Conservation (phyloP, 23 tunicate species). For the Corella eumyota region DNA sequence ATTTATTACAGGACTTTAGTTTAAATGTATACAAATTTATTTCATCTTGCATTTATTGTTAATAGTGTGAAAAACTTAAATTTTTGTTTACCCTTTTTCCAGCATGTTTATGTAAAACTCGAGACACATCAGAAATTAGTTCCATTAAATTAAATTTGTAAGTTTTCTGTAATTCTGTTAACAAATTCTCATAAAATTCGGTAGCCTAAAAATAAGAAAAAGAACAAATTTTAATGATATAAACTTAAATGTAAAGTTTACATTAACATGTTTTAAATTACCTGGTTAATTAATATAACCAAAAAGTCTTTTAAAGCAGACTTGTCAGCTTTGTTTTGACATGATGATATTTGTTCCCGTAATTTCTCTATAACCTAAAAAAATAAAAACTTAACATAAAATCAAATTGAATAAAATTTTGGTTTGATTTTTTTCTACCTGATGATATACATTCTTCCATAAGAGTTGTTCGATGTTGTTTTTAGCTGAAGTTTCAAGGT, state of each 20-base stretch:
- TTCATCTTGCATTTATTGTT: too few species aligned
- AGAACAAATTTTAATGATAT: too few species aligned
- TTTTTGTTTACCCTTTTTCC: slow-evolving; percentile 34
- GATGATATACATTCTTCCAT: slow-evolving; percentile 75
- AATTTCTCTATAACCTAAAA: slow-evolving; percentile 37
- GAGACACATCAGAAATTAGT: slow-evolving; percentile 6
- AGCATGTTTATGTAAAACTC: slow-evolving; percentile 11
- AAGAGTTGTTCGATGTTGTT: slow-evolving; percentile 60
- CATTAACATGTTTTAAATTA: too few species aligned
- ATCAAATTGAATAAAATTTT: neutral
- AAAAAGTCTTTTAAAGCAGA: slow-evolving; percentile 26
- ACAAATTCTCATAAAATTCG: slow-evolving; percentile 54
- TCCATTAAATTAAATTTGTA: slow-evolving; percentile 50
- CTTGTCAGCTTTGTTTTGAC: slow-evolving; percentile 33
- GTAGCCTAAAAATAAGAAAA: slow-evolving; percentile 18
- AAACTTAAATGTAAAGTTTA: too few species aligned
- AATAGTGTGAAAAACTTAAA: too few species aligned
- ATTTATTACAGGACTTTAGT: too few species aligned
- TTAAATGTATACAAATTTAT: too few species aligned
- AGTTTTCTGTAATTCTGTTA: slow-evolving; percentile 37
- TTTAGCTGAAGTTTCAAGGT: slow-evolving; percentile 49
- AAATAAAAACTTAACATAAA: neutral
- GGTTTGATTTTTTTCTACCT: slow-evolving; percentile 13
- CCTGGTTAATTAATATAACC: slow-evolving; percentile 53
- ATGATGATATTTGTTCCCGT: slow-evolving; percentile 28